A percentile compares a stretch with the other conserved stretches of the same genome.
Evolutionary conservation across 2,113 vertebrate genomes (phyloP).

Genomic region (Lipotes vexillifer): DNA sequence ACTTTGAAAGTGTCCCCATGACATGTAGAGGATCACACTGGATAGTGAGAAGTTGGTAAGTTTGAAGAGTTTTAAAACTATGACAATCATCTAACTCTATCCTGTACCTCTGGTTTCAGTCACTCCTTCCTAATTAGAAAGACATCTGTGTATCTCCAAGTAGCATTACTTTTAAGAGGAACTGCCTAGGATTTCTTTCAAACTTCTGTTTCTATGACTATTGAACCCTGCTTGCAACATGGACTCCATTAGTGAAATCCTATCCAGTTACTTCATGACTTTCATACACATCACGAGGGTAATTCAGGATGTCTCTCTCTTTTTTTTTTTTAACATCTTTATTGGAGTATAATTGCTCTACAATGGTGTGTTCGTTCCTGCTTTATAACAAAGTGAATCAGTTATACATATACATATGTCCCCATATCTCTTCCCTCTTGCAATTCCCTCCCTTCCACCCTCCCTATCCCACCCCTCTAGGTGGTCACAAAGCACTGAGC

Average conservation of each 20-base stretch:
- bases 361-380: no score
- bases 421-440: no score
- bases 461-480: no score
- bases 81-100: not conserved
- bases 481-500: no score
- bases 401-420: no score
- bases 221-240: not conserved
- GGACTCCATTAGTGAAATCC: not conserved
- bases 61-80: not conserved
- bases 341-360: no score
- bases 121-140: not conserved
- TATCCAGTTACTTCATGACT: not conserved
- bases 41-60: not conserved
- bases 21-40: not conserved
- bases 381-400: no score
- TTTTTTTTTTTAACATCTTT: no score
- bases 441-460: no score
- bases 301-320: not conserved
- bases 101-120: not conserved
- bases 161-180: not conserved
- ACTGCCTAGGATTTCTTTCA: slow-evolving; percentile 10
- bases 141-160: not conserved
- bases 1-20: not conserved
- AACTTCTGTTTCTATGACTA: not conserved
- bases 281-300: not conserved